Base-by-base conservation (phyloP, 2,888 invertebrate species). In the Orthonychiurus folsomi region DNA sequence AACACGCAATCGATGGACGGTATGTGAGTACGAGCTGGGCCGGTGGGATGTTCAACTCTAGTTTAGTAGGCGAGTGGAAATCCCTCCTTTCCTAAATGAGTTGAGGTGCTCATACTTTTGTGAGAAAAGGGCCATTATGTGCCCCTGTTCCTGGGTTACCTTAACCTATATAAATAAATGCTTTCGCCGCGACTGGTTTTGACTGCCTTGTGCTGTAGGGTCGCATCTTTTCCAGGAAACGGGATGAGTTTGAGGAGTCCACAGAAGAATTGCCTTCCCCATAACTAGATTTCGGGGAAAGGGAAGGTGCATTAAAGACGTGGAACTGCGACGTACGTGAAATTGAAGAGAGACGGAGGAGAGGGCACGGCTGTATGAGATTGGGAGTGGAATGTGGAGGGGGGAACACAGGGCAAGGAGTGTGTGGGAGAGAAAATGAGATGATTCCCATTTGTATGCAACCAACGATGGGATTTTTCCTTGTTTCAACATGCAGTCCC, bases 381-480 rank as follows among this genome's bases (percentile, higher is more conserved):
- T n/a, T n/a, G n/a, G 53, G 26, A 23, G 24, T 37, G 59, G 59
- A 60, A 61, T 56, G 55, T 54, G 61, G 59, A 62, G 56, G 50
- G 23, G 56, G 48, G 59, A 63, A 62, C 61, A n/a, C n/a, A n/a
- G n/a, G n/a, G n/a, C n/a, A n/a, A n/a, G n/a, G n/a, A 61, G 50
- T n/a, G n/a, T 28, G 37, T 57, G 59, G 63, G 61, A 61, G 59
- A 63, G 64, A 63, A 67, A 68, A 69, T 63, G 66, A 66, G 64
- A 63, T 70, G 66, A 66, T 67, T 64, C 65, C 63, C 66, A 68
- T 70, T 70, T 67, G 70, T 70, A 70, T 70, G 70, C 70, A 70
- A 68, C 65, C 61, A 64, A 67, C 66, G 64, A 60, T 57, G 52
- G 66, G 66, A 67, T 65, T 65, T 67, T 70, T 60, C 61, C 59